These are phyloP conservation scores for Drosophila navojoa DNA, from an alignment of 1,140 invertebrate genomes.

Conservation along the genomic window DNA sequence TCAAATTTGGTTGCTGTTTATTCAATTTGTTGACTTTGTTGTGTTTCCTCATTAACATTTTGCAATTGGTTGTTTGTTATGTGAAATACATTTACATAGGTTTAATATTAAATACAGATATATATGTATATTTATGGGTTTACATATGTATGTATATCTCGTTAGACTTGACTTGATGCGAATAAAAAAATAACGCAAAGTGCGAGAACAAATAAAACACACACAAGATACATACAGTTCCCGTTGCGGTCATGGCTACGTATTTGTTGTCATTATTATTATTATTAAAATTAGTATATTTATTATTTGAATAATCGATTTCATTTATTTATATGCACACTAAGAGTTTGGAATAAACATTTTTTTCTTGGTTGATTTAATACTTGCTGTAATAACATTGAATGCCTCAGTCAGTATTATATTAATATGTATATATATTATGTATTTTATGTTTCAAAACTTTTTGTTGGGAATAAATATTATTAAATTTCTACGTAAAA, in stretches of 20 bases:
- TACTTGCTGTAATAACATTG: constrained; percentile 70
- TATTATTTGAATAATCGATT: constrained; percentile 9
- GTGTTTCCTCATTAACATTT: constrained; percentile 25
- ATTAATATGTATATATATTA: constrained; percentile 4
- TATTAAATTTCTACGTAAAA: constrained; percentile 51
- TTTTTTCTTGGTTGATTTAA: constrained; percentile 35
- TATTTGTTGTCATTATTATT: constrained; percentile 10
- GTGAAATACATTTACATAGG: constrained; percentile 36
- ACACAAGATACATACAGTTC: constrained; percentile 35
- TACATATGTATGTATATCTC: no score
- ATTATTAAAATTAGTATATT: neutral
- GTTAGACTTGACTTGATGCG: constrained; percentile 51
- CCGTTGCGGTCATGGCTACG: constrained; percentile 30
- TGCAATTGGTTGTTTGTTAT: constrained; percentile 3
- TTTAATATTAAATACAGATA: constrained; percentile 20
- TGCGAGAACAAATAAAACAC: neutral
- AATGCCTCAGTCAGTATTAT: constrained; percentile 78
- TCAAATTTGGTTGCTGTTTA: constrained; percentile 41
- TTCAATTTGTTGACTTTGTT: constrained; percentile 26
- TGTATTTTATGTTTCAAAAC: neutral
- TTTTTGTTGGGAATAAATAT: constrained; percentile 12
- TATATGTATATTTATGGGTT: neutral
- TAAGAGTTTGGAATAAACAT: constrained; percentile 39
- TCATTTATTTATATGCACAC: constrained; percentile 21
- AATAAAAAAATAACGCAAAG: constrained; percentile 18